Conservation (phyloP, 2,113 vertebrate species). For the Tragelaphus scriptus region DNA sequence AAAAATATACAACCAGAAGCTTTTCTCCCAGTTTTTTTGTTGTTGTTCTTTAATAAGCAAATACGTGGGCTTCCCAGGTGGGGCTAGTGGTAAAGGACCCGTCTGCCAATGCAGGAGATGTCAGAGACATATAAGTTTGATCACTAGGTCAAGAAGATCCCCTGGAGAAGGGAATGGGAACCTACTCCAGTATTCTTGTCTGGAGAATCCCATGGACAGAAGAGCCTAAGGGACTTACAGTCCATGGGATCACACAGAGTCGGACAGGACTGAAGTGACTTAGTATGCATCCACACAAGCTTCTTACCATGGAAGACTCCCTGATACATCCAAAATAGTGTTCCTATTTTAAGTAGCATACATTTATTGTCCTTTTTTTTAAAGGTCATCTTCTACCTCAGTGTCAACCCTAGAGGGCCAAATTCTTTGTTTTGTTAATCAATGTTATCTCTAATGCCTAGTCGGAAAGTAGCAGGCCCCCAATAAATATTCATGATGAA, state of each 20-base stretch:
- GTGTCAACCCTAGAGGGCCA: not conserved
- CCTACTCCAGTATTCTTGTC: not conserved
- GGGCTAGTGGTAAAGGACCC: not conserved
- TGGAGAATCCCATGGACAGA: not conserved
- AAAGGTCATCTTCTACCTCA: conserved; percentile 17
- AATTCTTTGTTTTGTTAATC: not conserved
- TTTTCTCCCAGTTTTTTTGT: not conserved
- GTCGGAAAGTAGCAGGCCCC: not conserved
- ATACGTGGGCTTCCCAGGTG: not conserved
- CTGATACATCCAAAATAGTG: not conserved
- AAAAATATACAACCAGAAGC: not conserved
- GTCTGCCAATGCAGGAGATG: not conserved
- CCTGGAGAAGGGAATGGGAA: not conserved
- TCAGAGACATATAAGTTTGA: not conserved
- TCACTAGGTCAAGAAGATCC: not conserved
- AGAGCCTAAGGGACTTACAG: not conserved
- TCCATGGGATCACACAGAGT: not conserved
- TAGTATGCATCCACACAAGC: not conserved
- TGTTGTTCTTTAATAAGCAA: not conserved
- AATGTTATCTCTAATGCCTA: not conserved
- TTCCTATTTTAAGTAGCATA: not conserved
- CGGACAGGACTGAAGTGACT: not conserved
- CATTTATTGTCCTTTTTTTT: not conserved
- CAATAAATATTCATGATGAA: conserved; percentile 25
- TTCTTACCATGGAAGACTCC: not conserved